Conservation (phyloP, 1,140 invertebrate species). For the Heliconius himera region DNA sequence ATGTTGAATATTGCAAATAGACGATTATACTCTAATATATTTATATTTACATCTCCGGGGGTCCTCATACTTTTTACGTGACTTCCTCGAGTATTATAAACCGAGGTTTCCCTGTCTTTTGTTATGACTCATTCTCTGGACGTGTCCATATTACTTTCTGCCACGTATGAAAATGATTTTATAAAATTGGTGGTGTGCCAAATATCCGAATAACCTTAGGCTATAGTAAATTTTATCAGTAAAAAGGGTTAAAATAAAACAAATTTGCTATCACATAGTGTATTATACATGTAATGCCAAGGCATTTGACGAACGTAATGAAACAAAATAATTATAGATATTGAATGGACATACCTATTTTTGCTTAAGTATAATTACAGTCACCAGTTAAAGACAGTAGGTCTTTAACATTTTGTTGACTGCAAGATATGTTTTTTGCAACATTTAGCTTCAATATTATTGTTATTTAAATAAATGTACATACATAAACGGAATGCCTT, state of each 20-base stretch:
- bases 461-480: background rate
- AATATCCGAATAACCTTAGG: too few relatives aligned
- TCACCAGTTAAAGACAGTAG: too few relatives aligned
- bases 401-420: background rate
- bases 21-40: too few relatives aligned
- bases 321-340: background rate
- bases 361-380: background rate
- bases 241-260: background rate
- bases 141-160: too few relatives aligned
- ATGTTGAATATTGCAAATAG: too few relatives aligned
- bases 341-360: background rate
- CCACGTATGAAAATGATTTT: too few relatives aligned
- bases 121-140: too few relatives aligned
- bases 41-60: too few relatives aligned
- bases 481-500: background rate
- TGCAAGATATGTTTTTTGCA: background rate
- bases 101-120: too few relatives aligned
- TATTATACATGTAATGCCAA: slow-evolving; percentile 1
- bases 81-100: too few relatives aligned
- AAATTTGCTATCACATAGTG: background rate
- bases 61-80: too few relatives aligned
- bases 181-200: too few relatives aligned
- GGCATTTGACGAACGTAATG: background rate
- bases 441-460: background rate
- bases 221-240: background rate